Conservation (phyloP, 2,113 vertebrate species). For the Saccopteryx leptura region DNA sequence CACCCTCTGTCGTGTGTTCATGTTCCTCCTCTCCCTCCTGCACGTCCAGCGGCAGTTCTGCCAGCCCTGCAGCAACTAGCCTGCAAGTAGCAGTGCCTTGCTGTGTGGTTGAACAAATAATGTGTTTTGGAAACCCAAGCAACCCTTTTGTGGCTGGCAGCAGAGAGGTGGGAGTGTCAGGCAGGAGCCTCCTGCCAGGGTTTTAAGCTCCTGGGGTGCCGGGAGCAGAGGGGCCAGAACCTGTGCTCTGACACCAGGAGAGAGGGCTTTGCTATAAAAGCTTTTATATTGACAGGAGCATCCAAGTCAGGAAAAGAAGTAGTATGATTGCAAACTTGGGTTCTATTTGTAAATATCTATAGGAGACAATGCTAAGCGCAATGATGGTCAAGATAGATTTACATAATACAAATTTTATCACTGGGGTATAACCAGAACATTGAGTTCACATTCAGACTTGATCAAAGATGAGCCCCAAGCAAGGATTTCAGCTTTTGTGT, state of each 20-base stretch:
- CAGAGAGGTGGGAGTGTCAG: neutral
- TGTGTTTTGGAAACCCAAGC: slow-evolving; percentile 63
- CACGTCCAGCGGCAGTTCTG: slow-evolving; percentile 27
- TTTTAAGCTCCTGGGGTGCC: neutral
- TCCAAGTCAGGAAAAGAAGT: neutral
- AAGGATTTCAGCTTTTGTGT: neutral
- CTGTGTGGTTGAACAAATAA: slow-evolving; percentile 68
- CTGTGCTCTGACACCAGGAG: neutral
- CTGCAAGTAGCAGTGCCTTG: slow-evolving; percentile 40
- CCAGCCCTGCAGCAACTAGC: neutral
- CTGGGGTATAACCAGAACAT: neutral
- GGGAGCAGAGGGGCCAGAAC: neutral
- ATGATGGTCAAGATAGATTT: neutral
- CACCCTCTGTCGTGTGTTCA: neutral
- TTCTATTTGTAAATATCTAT: neutral
- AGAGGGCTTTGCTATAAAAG: neutral
- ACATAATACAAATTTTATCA: neutral
- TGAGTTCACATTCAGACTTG: slow-evolving; percentile 4
- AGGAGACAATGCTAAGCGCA: neutral
- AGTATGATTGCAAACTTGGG: neutral
- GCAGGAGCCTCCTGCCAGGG: neutral
- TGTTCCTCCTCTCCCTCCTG: neutral
- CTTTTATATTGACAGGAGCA: neutral
- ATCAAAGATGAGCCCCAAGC: neutral
- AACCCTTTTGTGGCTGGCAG: slow-evolving; percentile 45